Conservation (phyloP, 2,888 invertebrate genomes). For the Hydrotaea cyrtoneurina region DNA sequence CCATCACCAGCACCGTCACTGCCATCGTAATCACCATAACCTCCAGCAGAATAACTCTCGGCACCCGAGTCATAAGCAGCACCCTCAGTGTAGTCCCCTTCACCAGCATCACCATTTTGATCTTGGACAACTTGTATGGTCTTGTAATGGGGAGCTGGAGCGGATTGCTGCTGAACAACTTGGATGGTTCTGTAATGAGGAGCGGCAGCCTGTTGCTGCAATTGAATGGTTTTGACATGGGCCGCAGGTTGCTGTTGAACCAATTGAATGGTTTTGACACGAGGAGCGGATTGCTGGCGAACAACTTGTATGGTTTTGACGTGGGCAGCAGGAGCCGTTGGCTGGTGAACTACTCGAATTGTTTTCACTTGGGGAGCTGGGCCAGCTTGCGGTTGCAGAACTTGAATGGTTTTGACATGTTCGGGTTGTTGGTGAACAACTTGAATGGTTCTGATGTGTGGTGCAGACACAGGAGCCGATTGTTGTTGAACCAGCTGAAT, state of each 20-base stretch:
- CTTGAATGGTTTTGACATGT: background rate
- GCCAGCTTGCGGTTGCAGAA: background rate
- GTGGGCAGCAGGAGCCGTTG: background rate
- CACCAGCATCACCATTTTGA: constrained; percentile 38
- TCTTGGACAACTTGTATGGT: background rate
- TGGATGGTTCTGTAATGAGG: no score
- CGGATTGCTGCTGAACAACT: background rate
- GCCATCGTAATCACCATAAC: background rate
- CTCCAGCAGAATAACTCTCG: constrained; percentile 20
- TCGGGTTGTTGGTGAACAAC: constrained; percentile 56
- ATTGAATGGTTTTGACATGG: no score
- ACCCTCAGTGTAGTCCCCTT: background rate
- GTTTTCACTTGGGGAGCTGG: constrained; percentile 23
- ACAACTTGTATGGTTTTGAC: constrained; percentile 62
- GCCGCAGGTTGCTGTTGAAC: no score
- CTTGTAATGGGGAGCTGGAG: background rate
- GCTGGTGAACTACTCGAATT: constrained; percentile 48
- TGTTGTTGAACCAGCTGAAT: constrained; percentile 55
- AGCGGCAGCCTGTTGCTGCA: no score
- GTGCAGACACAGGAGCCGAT: background rate
- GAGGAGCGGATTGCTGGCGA: constrained; percentile 19
- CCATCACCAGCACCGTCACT: constrained; percentile 38
- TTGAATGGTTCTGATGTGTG: constrained; percentile 53
- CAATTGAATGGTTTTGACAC: background rate
- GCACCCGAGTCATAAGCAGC: constrained; percentile 21